Conservation (phyloP, 1,140 invertebrate genomes). For the Penaeus japonicus region DNA sequence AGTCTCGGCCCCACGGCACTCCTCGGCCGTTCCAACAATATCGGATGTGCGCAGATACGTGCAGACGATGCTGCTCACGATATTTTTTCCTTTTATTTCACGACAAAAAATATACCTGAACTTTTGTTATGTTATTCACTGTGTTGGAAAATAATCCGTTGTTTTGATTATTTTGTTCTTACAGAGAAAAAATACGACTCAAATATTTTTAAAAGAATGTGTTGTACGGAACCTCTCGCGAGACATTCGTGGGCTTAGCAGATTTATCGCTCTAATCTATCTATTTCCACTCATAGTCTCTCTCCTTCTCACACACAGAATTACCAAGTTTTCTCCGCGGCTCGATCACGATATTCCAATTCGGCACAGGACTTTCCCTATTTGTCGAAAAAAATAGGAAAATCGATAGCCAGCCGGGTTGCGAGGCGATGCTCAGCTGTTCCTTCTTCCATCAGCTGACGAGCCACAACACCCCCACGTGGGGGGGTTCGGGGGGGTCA, state of each 20-base stretch:
- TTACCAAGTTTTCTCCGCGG: too few species aligned
- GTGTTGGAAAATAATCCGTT: too few species aligned
- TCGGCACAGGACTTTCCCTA: background rate
- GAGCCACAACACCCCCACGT: slow-evolving; percentile 49
- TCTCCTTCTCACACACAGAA: too few species aligned
- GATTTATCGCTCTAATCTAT: slow-evolving; percentile 21
- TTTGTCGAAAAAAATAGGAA: slow-evolving; percentile 22
- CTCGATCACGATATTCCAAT: background rate
- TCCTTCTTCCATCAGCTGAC: slow-evolving; percentile 50
- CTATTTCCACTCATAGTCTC: too few species aligned
- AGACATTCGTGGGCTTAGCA: slow-evolving; percentile 38
- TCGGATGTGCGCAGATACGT: slow-evolving; percentile 53
- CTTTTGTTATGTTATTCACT: too few species aligned
- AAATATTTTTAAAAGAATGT: slow-evolving; percentile 13
- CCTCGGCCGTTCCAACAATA: slow-evolving; percentile 50
- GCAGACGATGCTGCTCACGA: slow-evolving; percentile 46
- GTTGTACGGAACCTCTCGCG: background rate
- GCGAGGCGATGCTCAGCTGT: slow-evolving; percentile 51
- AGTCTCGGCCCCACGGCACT: slow-evolving; percentile 42
- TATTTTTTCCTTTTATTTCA: too few species aligned
- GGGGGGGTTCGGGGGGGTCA: slow-evolving; percentile 18
- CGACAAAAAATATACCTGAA: too few species aligned
- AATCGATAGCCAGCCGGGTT: slow-evolving; percentile 50
- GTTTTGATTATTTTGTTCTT: background rate
- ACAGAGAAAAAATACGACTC: background rate